Evolutionary conservation across 1,140 invertebrate genomes (phyloP).

Genomic region (Cecropterus lyciades): DNA sequence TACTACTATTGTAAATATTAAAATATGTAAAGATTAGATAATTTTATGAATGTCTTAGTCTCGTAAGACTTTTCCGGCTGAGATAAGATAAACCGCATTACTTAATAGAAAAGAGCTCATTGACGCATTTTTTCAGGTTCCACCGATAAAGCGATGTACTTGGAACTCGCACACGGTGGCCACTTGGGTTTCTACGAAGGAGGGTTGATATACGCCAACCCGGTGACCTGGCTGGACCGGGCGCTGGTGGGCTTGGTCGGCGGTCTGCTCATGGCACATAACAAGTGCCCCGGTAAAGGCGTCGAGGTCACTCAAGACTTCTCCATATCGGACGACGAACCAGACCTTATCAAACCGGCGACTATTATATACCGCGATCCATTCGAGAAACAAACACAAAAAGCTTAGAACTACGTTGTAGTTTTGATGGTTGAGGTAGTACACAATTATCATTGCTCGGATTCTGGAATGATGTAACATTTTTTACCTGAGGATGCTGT

Average conservation of each 20-base stretch:
- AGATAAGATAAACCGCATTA: conserved; percentile 1
- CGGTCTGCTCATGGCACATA: conserved; percentile 86
- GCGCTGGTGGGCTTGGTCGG: conserved; percentile 90
- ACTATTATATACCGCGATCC: conserved; percentile 70
- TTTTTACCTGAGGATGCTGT: too few species aligned
- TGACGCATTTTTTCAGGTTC: conserved; percentile 80
- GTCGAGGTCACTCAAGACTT: conserved; percentile 25
- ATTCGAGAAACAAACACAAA: conserved; percentile 52
- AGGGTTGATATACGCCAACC: conserved; percentile 92
- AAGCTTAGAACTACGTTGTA: not conserved
- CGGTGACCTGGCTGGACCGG: conserved; percentile 95
- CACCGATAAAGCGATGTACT: conserved; percentile 88
- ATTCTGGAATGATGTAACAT: not conserved
- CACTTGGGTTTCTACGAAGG: conserved; percentile 97
- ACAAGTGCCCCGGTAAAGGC: conserved; percentile 72
- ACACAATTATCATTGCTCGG: not conserved
- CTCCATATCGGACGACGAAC: conserved; percentile 57
- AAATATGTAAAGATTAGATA: too few species aligned
- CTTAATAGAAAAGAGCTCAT: not conserved
- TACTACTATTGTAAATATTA: too few species aligned
- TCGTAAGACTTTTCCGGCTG: too few species aligned
- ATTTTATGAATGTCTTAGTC: too few species aligned
- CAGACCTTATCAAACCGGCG: conserved; percentile 70
- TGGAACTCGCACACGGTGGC: conserved; percentile 94
- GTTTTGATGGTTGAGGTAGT: not conserved